Evolutionary conservation across 2,797 vertebrate species (phyloP).

Genomic region (Spondyliosoma cantharus): DNA sequence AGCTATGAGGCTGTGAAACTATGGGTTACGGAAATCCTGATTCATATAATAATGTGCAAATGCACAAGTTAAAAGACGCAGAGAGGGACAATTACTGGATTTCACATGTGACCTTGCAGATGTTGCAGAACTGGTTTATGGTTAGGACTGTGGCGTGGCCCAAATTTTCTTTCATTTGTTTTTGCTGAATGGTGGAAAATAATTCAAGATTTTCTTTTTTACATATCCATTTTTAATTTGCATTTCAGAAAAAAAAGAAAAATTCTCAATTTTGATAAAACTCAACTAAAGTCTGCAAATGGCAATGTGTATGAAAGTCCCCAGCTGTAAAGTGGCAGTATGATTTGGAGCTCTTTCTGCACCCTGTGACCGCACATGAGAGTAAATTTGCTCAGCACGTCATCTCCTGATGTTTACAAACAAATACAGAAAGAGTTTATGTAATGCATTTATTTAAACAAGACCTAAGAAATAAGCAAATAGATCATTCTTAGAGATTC

Average conservation of each 20-base stretch:
- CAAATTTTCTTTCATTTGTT: not conserved
- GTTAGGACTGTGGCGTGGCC: not conserved
- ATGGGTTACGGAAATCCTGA: conserved; percentile 53
- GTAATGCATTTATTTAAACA: conserved; percentile 99
- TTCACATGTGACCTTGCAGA: conserved; percentile 23
- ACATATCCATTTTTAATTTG: not conserved
- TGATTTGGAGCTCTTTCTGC: conserved; percentile 64
- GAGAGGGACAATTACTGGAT: not conserved
- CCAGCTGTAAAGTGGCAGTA: conserved; percentile 44
- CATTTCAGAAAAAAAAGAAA: conserved; percentile 10
- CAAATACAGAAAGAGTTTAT: conserved; percentile 96
- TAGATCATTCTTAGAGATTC: conserved; percentile 97
- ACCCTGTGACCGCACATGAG: conserved; percentile 86
- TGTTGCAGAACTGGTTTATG: not conserved
- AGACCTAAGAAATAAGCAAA: conserved; percentile 97
- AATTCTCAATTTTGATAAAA: not conserved
- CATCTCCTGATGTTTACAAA: conserved; percentile 98
- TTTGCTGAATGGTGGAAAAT: not conserved
- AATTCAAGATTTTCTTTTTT: conserved; percentile 4
- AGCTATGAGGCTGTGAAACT: conserved; percentile 64
- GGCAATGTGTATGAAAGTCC: conserved; percentile 37
- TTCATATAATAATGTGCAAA: conserved; percentile 56
- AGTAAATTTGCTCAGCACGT: conserved; percentile 95
- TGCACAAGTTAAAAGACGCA: conserved; percentile 38
- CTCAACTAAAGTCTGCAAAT: conserved; percentile 31